Conservation (phyloP, 2,113 vertebrate species). For the Perca schrenkii region DNA sequence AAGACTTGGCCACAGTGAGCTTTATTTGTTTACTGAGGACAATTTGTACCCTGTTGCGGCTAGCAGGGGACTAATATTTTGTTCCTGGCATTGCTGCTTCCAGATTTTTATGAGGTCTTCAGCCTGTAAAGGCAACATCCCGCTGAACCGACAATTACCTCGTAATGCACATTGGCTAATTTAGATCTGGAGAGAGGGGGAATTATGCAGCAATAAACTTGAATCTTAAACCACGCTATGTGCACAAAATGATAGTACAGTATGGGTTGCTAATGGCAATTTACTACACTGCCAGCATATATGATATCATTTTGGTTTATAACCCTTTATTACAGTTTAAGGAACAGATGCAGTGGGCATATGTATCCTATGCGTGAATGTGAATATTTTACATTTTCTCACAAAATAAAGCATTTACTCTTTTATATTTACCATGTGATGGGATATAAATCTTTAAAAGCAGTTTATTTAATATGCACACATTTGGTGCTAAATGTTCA, state of each 20-base stretch:
- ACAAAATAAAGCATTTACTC: background rate
- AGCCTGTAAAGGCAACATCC: constrained; percentile 54
- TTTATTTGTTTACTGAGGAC: constrained; percentile 12
- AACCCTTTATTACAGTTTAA: background rate
- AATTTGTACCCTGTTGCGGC: constrained; percentile 43
- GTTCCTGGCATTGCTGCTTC: constrained; percentile 51
- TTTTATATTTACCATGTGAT: constrained; percentile 22
- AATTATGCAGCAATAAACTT: constrained; percentile 61
- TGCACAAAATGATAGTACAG: constrained; percentile 39
- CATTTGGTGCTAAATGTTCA: constrained; percentile 4
- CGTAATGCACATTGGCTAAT: constrained; percentile 67
- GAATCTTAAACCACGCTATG: constrained; percentile 41
- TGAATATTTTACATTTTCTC: background rate
- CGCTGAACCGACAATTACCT: constrained; percentile 64
- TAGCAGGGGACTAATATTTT: constrained; percentile 64
- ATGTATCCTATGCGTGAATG: background rate
- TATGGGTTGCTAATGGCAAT: constrained; percentile 49
- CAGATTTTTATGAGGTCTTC: constrained; percentile 68
- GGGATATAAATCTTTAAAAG: constrained; percentile 15
- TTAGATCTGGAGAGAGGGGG: constrained; percentile 51
- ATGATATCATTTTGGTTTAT: constrained; percentile 39
- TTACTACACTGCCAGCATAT: constrained; percentile 25
- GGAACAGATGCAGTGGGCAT: constrained; percentile 27
- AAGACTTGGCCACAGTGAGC: constrained; percentile 17
- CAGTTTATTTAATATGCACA: background rate